Evolutionary conservation across 2,113 vertebrate species (phyloP).

Genomic region (Crotophaga sulcirostris): DNA sequence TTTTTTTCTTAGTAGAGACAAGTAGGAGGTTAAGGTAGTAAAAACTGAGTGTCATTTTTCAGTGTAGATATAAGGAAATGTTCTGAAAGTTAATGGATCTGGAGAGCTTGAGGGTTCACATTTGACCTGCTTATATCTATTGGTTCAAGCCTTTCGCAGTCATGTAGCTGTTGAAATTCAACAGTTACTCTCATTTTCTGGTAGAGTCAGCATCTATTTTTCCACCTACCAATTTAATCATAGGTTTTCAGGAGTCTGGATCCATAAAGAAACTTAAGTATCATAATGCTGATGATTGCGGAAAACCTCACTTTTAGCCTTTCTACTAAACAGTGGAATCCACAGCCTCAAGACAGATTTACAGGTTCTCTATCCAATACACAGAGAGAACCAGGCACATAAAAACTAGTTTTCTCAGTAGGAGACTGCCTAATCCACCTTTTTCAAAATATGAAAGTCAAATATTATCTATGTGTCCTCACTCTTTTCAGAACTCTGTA

Average conservation of each 20-base stretch:
- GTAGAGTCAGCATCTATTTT: conserved; percentile 39
- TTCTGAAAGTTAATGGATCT: conserved; percentile 21
- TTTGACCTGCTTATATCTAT: conserved; percentile 25
- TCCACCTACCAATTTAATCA: conserved; percentile 19
- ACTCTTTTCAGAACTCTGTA: not conserved
- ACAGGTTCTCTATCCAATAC: not conserved
- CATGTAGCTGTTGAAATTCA: conserved; percentile 31
- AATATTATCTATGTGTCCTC: not conserved
- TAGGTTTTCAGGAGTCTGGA: not conserved
- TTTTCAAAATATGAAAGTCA: not conserved
- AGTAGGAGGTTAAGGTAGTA: not conserved
- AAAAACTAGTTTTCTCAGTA: not conserved
- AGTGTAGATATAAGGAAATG: not conserved
- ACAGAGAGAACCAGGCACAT: not conserved
- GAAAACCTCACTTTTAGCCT: not conserved
- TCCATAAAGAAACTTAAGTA: not conserved
- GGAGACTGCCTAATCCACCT: not conserved
- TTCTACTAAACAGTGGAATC: not conserved
- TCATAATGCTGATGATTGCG: not conserved
- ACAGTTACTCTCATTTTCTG: conserved; percentile 14
- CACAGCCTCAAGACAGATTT: not conserved
- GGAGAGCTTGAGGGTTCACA: not conserved
- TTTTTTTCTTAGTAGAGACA: not conserved
- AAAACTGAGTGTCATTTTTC: not conserved
- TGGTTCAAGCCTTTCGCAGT: not conserved